Conservation (phyloP, 2,797 vertebrate species). For the Tenualosa ilisha region DNA sequence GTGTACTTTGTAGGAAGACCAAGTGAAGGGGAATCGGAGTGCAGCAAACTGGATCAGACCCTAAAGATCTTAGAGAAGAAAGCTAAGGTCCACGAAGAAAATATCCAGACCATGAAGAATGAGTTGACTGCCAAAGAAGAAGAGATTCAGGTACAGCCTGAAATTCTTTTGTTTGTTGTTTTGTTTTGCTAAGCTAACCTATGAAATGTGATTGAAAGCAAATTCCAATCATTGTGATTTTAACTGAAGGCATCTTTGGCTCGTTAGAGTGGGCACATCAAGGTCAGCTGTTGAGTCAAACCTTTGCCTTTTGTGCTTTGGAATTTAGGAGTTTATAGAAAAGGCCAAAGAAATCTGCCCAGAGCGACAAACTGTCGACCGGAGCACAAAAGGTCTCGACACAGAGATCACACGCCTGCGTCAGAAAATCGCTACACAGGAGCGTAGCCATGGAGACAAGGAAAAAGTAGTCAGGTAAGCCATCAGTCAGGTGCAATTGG, state of each 20-base stretch:
- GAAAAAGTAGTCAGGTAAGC: constrained; percentile 67
- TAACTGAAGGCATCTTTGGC: not conserved
- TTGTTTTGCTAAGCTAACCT: not conserved
- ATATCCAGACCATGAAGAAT: constrained; percentile 48
- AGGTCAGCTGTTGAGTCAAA: not conserved
- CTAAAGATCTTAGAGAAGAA: constrained; percentile 52
- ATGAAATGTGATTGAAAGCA: not conserved
- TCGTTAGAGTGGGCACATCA: not conserved
- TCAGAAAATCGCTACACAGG: constrained; percentile 60
- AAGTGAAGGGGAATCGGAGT: constrained; percentile 48
- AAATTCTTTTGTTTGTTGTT: not conserved
- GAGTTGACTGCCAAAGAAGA: constrained; percentile 49
- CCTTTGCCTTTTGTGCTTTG: constrained; percentile 10
- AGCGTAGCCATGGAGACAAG: constrained; percentile 66
- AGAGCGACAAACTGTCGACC: constrained; percentile 52
- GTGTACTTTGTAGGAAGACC: constrained; percentile 50
- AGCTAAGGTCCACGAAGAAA: constrained; percentile 47
- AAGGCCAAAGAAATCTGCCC: constrained; percentile 65
- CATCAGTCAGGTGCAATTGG: not conserved
- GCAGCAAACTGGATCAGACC: constrained; percentile 47
- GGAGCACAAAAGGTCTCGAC: constrained; percentile 64
- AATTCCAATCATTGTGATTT: not conserved
- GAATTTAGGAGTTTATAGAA: constrained; percentile 45
- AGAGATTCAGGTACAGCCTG: constrained; percentile 41
- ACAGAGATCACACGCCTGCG: constrained; percentile 65